Conservation (phyloP, 2,113 vertebrate genomes). For the Phaethon lepturus region DNA sequence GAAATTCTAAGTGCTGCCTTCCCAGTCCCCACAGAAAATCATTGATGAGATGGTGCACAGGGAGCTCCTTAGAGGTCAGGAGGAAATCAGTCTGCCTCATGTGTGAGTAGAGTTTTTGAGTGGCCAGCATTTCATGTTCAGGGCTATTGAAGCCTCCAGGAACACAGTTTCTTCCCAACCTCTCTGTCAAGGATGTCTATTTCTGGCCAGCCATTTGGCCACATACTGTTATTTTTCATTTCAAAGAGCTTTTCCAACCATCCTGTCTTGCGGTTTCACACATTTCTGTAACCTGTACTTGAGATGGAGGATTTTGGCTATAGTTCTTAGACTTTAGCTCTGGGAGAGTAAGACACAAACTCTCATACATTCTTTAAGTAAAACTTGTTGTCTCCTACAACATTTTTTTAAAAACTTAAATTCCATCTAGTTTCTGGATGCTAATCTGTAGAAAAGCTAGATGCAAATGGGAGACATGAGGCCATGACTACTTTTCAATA, state of each 20-base stretch:
- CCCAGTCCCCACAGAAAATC: neutral
- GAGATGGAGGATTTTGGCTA: neutral
- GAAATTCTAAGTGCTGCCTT: neutral
- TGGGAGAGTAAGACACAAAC: neutral
- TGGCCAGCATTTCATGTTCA: neutral
- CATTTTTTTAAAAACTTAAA: neutral
- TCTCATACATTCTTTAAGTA: neutral
- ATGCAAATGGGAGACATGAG: neutral
- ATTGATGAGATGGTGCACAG: neutral
- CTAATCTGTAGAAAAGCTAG: neutral
- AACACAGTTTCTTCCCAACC: neutral
- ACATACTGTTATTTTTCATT: neutral
- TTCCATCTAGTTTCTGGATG: neutral
- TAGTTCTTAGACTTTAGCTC: neutral
- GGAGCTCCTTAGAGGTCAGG: neutral
- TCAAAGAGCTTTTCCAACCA: neutral
- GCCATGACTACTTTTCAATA: neutral
- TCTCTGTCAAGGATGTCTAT: neutral
- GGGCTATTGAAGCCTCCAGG: neutral
- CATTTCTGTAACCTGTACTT: neutral
- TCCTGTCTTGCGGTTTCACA: neutral
- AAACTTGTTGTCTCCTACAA: neutral
- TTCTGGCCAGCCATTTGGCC: neutral
- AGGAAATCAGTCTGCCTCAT: neutral
- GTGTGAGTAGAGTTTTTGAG: neutral